Evolutionary conservation across 2,888 invertebrate species (phyloP), one percentile per base, ranked within the genome.

Genomic region (Chydorus sphaericus): DNA sequence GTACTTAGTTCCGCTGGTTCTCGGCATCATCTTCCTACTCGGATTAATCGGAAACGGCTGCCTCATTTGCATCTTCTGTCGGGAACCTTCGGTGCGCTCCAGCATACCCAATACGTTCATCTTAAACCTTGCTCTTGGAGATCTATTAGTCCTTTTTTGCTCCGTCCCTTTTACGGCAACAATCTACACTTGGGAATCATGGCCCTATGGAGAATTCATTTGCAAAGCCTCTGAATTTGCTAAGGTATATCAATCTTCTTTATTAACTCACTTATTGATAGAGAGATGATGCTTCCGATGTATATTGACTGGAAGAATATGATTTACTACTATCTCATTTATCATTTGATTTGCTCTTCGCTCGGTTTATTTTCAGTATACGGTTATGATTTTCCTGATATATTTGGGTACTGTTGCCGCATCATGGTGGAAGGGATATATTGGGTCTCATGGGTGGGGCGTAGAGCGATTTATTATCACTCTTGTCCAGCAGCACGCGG

Each of bases 11-110:
- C 88, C 89, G 0, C 73, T 85, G 0, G 67, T 89, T n/a, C 89
- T 89, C 64, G 80, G 81, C 26, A 71, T 87, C 52, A 86, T 89
- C 62, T 86, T 89, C 66, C 74, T 89, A 30, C 79, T 88, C 6
- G 89, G 89, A 0, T 81, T 87, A 0, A 71, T 88, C 28, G 89
- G 89, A 1, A 90, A 90, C 68, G 86, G 87, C 0, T 83, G 85
- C 0, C 73, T 89, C 16, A 84, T 89, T 33, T 77, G 83, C 31
- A 86, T 85, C 1, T 88, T 89, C 62, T 70, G 84, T 6, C 72
- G 82, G 37, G 85, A 89, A 66, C 77, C 82, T 60, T 81, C 81
- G 28, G 85, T 90, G 85, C 74, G 88, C 59, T n/a, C n/a, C n/a
- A 89, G 85, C 68, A 84, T 86, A 1, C 88, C 90, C 2, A 90